phyloP scores from a whole-genome alignment of 2,113 vertebrate genomes.

The Eclectus roratus region DNA sequence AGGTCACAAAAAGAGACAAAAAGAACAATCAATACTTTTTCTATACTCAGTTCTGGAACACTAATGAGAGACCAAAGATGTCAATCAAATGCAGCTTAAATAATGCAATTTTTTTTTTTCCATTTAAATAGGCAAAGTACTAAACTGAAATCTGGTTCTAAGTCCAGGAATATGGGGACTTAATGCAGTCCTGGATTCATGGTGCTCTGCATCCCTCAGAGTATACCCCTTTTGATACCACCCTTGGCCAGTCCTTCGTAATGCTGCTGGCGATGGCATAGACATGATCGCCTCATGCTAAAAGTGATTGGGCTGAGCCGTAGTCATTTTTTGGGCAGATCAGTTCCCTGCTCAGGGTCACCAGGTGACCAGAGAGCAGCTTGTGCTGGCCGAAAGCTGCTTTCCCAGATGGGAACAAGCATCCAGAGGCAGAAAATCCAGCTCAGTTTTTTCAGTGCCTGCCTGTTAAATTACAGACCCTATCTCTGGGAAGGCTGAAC shows the following conservation, averaged over 20 bases:
- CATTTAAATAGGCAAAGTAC: not conserved
- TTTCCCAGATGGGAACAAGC: not conserved
- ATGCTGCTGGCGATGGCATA: accelerated
- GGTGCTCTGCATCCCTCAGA: not conserved
- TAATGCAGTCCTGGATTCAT: accelerated
- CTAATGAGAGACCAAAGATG: not conserved
- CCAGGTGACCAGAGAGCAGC: not conserved
- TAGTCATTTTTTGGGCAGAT: not conserved
- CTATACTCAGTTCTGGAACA: not conserved
- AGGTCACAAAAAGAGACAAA: not conserved
- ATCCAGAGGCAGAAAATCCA: not conserved
- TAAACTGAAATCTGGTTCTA: not conserved
- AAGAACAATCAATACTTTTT: not conserved
- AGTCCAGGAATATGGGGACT: not conserved
- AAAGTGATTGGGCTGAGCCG: not conserved
- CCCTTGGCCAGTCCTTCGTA: not conserved
- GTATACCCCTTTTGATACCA: not conserved
- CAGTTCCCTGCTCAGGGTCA: not conserved
- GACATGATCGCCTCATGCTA: not conserved
- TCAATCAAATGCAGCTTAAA: not conserved
- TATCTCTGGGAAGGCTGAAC: not conserved
- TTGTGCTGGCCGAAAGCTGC: not conserved
- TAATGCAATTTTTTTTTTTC: not conserved
- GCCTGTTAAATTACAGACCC: not conserved
- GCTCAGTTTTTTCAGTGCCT: not conserved